Evolutionary conservation across 2,113 vertebrate species (phyloP).

Genomic region (Neodontobutis hainanensis): DNA sequence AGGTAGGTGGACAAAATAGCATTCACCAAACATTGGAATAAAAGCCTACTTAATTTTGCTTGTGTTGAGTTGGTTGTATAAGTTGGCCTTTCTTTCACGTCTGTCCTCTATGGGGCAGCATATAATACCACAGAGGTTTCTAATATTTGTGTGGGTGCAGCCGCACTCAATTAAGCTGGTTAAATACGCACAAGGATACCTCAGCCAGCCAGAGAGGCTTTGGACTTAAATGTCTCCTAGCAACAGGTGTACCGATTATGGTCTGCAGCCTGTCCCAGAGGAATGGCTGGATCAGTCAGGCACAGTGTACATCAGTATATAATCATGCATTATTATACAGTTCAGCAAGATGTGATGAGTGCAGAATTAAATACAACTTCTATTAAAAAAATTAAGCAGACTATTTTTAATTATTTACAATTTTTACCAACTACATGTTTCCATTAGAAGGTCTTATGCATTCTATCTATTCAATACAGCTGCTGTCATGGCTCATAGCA

Average conservation of each 20-base stretch:
- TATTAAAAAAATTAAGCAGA: too few species aligned
- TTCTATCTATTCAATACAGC: slow-evolving; percentile 54
- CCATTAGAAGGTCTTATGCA: too few species aligned
- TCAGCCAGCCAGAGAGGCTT: slow-evolving; percentile 80
- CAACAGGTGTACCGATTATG: slow-evolving; percentile 83
- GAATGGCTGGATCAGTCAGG: slow-evolving; percentile 59
- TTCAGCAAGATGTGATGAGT: not conserved
- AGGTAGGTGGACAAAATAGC: not conserved
- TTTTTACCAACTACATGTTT: not conserved
- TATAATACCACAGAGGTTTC: slow-evolving; percentile 61
- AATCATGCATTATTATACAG: not conserved
- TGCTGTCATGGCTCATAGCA: slow-evolving; percentile 50
- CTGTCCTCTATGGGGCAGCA: slow-evolving; percentile 31
- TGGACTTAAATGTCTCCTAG: slow-evolving; percentile 84
- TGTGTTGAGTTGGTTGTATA: not conserved
- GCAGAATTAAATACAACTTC: too few species aligned
- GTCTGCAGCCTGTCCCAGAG: slow-evolving; percentile 68
- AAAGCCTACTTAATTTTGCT: too few species aligned
- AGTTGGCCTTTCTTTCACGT: slow-evolving; percentile 20
- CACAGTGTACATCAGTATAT: slow-evolving; percentile 16
- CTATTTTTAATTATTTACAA: too few species aligned
- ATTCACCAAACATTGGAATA: too few species aligned
- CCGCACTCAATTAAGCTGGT: slow-evolving; percentile 84
- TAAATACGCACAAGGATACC: slow-evolving; percentile 82
- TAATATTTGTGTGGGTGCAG: slow-evolving; percentile 74